Evolutionary conservation across 2,797 vertebrate species (phyloP), one percentile per base, ranked within the genome.

Genomic region (Falco cherrug): DNA sequence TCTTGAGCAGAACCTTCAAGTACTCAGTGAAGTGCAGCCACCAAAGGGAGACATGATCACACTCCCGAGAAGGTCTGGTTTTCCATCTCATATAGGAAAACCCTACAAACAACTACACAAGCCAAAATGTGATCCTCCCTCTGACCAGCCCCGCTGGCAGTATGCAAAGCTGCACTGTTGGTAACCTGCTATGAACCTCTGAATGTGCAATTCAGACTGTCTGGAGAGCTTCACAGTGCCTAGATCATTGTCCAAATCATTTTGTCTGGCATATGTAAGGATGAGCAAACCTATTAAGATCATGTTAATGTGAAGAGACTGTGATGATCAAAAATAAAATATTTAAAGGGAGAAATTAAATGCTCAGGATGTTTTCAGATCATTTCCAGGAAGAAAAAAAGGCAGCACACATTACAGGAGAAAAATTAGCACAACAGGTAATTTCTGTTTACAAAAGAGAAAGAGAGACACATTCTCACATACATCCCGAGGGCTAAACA

Each of bases 381-480:
- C 31, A 47, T 87, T 94, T 93, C 39, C 79, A 90, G 87, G 78
- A 87, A 96, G 65, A 71, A 57, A 89, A 93, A 92, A 81, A 79
- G 76, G 70, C 56, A 93, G 61, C 28, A 86, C 22, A 79, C 16
- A 35, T 91, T 92, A 89, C 28, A 93, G 59, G 61, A 92, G 57
- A 48, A 93, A 95, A 96, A 91, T 64, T 18, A 81, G 29, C 76
- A 78, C 69, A 88, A 89, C 87, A 81, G 92, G 76, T 89, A 91
- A 90, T 81, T 83, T 81, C 17, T 94, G 43, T 84, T 96, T 95
- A 68, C 71, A 78, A 69, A 93, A 93, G 68, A 90, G 68, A 71
- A 29, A 59, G 54, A 84, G 24, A 69, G 8, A 54, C 6, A 37
- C 25, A 61, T 91, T 93, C 73, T 86, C 76, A 92, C 41, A 85